Evolutionary conservation across 2,888 invertebrate species (phyloP).

Genomic region (Cantharis rufa): DNA sequence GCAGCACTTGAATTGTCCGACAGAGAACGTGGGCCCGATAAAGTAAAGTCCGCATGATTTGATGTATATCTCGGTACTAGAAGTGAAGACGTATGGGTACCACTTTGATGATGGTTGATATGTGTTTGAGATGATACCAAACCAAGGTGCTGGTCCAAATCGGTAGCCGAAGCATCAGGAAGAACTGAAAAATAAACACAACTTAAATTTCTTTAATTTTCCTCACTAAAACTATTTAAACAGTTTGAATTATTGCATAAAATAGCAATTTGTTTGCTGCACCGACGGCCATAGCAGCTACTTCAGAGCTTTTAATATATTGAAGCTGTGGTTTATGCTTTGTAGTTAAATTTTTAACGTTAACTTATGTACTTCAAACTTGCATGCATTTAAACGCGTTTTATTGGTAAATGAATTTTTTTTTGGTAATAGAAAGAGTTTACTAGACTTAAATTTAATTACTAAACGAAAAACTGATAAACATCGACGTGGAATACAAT

Average conservation of each 20-base stretch:
- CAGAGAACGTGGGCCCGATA: slow-evolving; percentile 73
- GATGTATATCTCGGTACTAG: slow-evolving; percentile 69
- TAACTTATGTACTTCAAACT: background rate
- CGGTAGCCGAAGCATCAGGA: slow-evolving; percentile 77
- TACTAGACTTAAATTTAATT: background rate
- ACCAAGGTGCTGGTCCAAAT: slow-evolving; percentile 74
- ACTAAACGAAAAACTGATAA: background rate
- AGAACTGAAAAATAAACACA: slow-evolving; percentile 62
- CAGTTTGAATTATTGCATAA: background rate
- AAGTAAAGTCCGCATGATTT: slow-evolving; percentile 67
- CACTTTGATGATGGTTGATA: slow-evolving; percentile 57
- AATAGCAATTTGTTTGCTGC: background rate
- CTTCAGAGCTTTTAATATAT: background rate
- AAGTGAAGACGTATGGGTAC: slow-evolving; percentile 57
- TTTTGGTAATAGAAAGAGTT: background rate
- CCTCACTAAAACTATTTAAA: background rate
- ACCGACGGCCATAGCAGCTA: background rate
- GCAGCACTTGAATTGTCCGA: slow-evolving; percentile 84
- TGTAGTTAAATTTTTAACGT: background rate
- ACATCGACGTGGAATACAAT: background rate
- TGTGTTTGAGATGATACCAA: slow-evolving; percentile 63
- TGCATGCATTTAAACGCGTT: background rate
- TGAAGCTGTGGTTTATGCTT: background rate
- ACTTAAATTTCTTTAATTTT: background rate
- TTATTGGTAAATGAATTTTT: background rate